phyloP scores from a whole-genome alignment of 2,113 vertebrate species.

The Thryonomys swinderianus region DNA sequence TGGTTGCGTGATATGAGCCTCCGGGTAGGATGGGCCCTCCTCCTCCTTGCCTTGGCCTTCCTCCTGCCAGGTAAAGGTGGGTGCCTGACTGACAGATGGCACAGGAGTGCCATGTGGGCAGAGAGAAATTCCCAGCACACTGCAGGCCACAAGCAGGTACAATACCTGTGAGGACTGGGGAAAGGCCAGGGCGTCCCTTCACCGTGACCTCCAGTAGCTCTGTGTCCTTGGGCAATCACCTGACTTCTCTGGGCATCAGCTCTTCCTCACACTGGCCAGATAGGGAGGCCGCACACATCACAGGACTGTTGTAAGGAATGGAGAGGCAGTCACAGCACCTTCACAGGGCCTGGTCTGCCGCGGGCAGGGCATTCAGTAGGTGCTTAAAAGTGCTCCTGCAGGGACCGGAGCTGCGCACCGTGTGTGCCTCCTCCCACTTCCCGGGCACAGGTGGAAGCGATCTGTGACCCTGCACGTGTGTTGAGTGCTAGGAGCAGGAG shows the following conservation, averaged over 20 bases:
- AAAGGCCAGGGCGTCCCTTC: background rate
- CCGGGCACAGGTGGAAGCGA: rapidly evolving
- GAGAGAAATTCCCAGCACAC: background rate
- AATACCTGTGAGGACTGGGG: rapidly evolving
- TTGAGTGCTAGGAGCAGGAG: background rate
- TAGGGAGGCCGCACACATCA: background rate
- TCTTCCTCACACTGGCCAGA: background rate
- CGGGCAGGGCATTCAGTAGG: background rate
- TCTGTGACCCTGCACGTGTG: background rate
- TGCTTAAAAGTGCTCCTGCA: rapidly evolving
- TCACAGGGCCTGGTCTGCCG: background rate
- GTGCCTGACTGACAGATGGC: background rate
- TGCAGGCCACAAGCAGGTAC: rapidly evolving
- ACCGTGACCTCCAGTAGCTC: background rate
- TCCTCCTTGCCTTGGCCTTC: background rate
- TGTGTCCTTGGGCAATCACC: background rate
- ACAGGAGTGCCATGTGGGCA: background rate
- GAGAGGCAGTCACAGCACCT: background rate
- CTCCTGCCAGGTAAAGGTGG: rapidly evolving
- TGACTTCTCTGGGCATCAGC: background rate
- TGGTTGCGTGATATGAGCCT: background rate
- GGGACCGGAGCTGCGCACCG: rapidly evolving
- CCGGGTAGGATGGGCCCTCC: rapidly evolving
- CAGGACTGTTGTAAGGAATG: rapidly evolving
- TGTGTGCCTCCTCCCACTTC: rapidly evolving